Conservation (phyloP, 2,113 vertebrate species). For the Channa maculata region DNA sequence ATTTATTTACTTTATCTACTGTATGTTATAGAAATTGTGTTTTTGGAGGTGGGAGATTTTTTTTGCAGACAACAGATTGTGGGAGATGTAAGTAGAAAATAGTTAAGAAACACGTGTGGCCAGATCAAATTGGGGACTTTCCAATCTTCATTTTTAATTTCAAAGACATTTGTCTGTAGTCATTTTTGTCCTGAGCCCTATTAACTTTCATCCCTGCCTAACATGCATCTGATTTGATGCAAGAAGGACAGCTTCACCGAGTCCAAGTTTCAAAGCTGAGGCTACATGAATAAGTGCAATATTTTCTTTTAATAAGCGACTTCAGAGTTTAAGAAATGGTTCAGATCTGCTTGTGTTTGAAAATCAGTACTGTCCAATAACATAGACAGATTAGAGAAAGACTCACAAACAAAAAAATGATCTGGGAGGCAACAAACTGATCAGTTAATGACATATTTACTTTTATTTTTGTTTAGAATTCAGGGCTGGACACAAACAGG, state of each 20-base stretch:
- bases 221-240: background rate
- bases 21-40: too few species aligned
- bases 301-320: slow-evolving; percentile 7
- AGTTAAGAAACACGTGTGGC: too few species aligned
- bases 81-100: too few species aligned
- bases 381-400: background rate
- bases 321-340: background rate
- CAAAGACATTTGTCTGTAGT: background rate
- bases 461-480: slow-evolving; percentile 74
- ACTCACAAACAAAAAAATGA: background rate
- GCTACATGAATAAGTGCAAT: background rate
- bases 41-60: too few species aligned
- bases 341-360: background rate
- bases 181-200: background rate
- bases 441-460: background rate
- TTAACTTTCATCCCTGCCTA: slow-evolving; percentile 15
- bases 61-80: too few species aligned
- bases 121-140: background rate
- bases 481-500: slow-evolving; percentile 89
- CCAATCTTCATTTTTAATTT: background rate
- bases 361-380: background rate
- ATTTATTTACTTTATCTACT: too few species aligned
- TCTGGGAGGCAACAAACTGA: background rate
- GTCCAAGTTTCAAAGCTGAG: background rate
- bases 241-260: background rate